Conservation (phyloP, 2,797 vertebrate genomes). For the Eupleurogrammus muticus region DNA sequence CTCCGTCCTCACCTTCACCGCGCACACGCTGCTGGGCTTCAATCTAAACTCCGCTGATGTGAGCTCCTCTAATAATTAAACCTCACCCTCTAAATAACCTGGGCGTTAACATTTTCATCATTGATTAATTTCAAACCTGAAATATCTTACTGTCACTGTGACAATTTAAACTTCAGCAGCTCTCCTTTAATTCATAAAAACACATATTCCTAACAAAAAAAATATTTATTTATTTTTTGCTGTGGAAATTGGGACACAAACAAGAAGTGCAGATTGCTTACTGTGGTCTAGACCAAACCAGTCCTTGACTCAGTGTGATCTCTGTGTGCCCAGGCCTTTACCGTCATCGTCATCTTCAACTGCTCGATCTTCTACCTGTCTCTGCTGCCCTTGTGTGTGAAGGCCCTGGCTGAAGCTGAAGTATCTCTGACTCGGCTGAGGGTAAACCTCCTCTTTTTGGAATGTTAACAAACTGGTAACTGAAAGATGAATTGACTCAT, state of each 20-base stretch:
- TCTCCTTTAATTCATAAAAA: too few relatives aligned
- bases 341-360: slow-evolving; percentile 87
- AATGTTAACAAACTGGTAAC: too few relatives aligned
- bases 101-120: too few relatives aligned
- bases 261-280: too few relatives aligned
- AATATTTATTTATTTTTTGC: too few relatives aligned
- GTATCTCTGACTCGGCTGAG: slow-evolving; percentile 83
- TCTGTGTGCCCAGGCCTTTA: slow-evolving; percentile 84
- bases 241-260: background rate
- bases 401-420: slow-evolving; percentile 80
- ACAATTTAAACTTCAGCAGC: too few relatives aligned
- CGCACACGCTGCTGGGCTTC: slow-evolving; percentile 79
- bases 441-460: slow-evolving; percentile 74
- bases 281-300: too few relatives aligned
- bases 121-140: too few relatives aligned
- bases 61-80: slow-evolving; percentile 32
- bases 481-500: too few relatives aligned
- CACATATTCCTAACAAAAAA: background rate
- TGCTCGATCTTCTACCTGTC: slow-evolving; percentile 83
- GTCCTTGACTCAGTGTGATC: too few relatives aligned
- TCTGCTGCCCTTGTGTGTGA: slow-evolving; percentile 81
- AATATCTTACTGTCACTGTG: too few relatives aligned
- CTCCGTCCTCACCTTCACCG: slow-evolving; percentile 82
- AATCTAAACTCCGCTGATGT: slow-evolving; percentile 73
- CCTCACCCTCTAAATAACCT: too few relatives aligned